Evolutionary conservation across 2,888 invertebrate species (phyloP).

Genomic region (Brachylomia viminalis): DNA sequence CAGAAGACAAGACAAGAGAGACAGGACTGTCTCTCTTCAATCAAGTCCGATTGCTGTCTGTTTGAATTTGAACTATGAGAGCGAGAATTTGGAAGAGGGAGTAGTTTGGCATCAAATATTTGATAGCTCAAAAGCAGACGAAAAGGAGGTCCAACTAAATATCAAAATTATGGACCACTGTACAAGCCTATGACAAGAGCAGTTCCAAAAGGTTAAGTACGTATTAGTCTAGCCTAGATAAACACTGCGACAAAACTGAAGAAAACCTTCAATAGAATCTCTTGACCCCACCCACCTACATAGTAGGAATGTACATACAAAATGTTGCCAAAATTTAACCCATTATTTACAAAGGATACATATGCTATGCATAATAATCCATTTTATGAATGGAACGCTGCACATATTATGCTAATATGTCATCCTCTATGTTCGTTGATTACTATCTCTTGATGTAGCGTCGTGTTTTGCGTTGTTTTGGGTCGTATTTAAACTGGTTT

Average conservation of each 20-base stretch:
- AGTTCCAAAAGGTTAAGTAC: background rate
- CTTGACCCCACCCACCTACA: conserved; percentile 4
- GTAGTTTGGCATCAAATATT: background rate
- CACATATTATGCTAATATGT: conserved; percentile 48
- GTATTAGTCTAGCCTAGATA: background rate
- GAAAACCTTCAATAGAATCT: background rate
- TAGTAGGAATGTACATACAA: conserved; percentile 19
- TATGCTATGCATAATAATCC: conserved; percentile 55
- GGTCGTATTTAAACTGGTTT: background rate
- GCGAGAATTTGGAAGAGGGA: background rate
- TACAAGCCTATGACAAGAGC: background rate
- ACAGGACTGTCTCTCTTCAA: too few species aligned
- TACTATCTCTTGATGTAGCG: conserved; percentile 26
- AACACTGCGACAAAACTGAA: conserved; percentile 8
- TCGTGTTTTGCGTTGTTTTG: conserved; percentile 24
- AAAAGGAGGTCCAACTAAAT: background rate
- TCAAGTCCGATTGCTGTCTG: background rate
- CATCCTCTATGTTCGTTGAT: conserved; percentile 41
- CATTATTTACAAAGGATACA: conserved; percentile 36
- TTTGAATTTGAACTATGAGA: background rate
- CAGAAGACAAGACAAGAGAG: too few species aligned
- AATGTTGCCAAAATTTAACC: conserved; percentile 42
- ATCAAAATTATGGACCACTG: background rate
- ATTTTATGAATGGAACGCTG: conserved; percentile 38
- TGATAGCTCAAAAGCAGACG: background rate